Evolutionary conservation across 2,797 vertebrate species (phyloP), one percentile per base, ranked within the genome.

Genomic region (Oryzias dopingdopingensis): DNA sequence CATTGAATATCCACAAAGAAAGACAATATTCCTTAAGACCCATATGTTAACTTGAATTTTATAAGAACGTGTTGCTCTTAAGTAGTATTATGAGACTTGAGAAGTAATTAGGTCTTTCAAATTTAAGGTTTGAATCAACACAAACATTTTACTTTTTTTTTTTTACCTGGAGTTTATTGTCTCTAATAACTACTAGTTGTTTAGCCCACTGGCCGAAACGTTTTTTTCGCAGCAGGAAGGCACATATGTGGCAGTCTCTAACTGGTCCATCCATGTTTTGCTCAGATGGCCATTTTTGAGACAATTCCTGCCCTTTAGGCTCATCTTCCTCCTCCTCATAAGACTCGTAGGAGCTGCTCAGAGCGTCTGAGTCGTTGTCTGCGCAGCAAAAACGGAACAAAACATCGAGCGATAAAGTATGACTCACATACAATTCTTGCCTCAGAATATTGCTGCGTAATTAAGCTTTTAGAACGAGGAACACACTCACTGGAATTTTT

Each of bases 321-420:
- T 98, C 96, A 3, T 98, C 96, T 1, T 99, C 97, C 52, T 99
- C 97, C 15, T 99, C 97, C 0, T 99, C 97, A 0, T 99, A 99
- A 0, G 97, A 99, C 84, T 99, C 97, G 0, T 99, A 99, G 13
- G 96, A 98, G 78, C 96, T 99, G 89, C 97, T 99, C 86, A 98
- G 91, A 0, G 94, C 96, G 48, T 99, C 97, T 0, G 97, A 99
- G 85, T 99, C 97, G 45, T 98, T 97, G 88, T 97, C 97, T 99
- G 83, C 6, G 37, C n/a, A 67, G n/a, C 47, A 42, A 17, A 71
- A 52, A 24, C 0, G 47, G 43, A 17, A 69, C 22, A 46, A 56
- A 70, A 37, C 15, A 52, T 65, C 37, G 15, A 44, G 5, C 22
- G 22, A 18, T 20, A 37, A 18, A 32, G 14, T 32, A 1, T 40